Base-by-base conservation (phyloP, 2,797 vertebrate species). In the Myioborus melanocephalus region DNA sequence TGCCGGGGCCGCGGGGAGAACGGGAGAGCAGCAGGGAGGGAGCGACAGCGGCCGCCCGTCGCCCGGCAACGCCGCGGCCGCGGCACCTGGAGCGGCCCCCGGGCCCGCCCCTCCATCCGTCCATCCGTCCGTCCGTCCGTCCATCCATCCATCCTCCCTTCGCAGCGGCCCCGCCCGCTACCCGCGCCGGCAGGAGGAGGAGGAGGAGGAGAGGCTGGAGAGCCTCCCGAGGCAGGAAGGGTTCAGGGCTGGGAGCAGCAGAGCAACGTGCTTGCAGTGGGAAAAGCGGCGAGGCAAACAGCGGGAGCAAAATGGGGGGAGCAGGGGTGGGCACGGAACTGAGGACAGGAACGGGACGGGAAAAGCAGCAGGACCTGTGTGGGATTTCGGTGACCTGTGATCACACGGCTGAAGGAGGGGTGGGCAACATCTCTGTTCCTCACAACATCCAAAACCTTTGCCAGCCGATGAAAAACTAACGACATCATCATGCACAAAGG, bases 201-300 rank as follows among this genome's bases (percentile, higher is more conserved):
- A 7, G 7, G 43, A 46, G 21, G 47, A 49, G 47, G 49, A 8
- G 35, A 14, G 23, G 0, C 3, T 1, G 50, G 22, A 18, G 35
- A 11, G 2, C 0, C 20, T 6, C 30, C 46, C 4, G 8, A 8
- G 32, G 10, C 35, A 0, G 23, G 27, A 5, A 4, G 15, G 32
- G 17, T 0, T 5, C 12, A 1, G 1, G n/a, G 14, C 53, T 6
- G 60, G 37, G 8, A 7, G 2, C 1, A 3, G 61, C 24, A 0
- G 20, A 14, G 43, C 2, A 23, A 8, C 8, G 6, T 4, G 59
- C 11, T 8, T 2, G 53, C 16, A 1, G 27, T 2, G 66, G 27
- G 20, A 17, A 13, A 24, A 28, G 46, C 0, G 28, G 43, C 6
- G 2, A 9, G 4, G 76, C 10, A 12, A 34, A 5, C 9, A 8